Percentiles rank a stretch among this genome's conserved stretches.
Evolutionary conservation across 2,888 invertebrate species (phyloP).

Genomic region (Carpatolechia fugitivella): DNA sequence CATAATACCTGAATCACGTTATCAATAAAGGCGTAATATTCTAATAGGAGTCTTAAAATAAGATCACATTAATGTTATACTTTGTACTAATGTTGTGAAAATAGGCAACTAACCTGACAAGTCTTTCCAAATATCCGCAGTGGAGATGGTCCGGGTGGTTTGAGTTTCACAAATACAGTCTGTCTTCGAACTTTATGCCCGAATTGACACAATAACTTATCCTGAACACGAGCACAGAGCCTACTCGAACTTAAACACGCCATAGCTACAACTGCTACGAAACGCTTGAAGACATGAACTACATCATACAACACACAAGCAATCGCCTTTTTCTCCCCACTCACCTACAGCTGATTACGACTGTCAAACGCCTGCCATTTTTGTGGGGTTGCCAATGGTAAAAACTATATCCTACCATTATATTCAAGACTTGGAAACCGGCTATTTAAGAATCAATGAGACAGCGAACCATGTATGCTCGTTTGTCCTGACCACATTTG

Average conservation of each 20-base stretch:
- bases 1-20: conserved; percentile 17
- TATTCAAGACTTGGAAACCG: not conserved
- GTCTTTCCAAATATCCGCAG: conserved; percentile 76
- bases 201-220: conserved; percentile 89
- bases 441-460: not conserved
- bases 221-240: conserved; percentile 89
- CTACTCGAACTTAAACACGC: conserved; percentile 90
- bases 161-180: conserved; percentile 84
- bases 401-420: not conserved
- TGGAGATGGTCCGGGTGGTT: conserved; percentile 81
- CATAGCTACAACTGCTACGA: conserved; percentile 89
- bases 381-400: conserved; percentile 34
- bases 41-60: not conserved
- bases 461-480: not conserved
- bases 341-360: conserved; percentile 77
- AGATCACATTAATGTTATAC: not conserved
- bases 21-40: not conserved
- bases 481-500: not conserved
- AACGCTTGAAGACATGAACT: conserved; percentile 78
- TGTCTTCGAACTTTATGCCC: conserved; percentile 84
- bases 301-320: conserved; percentile 65
- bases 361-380: conserved; percentile 54
- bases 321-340: conserved; percentile 75
- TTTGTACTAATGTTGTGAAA: conserved; percentile 11
- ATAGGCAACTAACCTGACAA: conserved; percentile 64